Evolutionary conservation across 1,140 invertebrate species (phyloP).

Genomic region (Drosophila ohnishii): DNA sequence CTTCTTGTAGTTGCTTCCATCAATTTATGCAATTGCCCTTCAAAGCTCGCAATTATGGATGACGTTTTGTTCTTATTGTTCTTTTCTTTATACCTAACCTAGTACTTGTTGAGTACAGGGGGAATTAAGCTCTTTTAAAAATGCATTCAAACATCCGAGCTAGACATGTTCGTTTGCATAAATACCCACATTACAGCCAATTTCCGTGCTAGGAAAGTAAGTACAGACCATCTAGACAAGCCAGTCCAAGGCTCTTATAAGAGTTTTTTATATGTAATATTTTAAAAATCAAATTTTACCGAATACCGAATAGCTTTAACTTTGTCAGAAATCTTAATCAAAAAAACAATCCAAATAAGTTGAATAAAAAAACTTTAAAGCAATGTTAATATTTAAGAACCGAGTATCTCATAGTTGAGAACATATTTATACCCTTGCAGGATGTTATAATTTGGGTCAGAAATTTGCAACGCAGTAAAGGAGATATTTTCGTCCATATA

Average conservation of each 20-base stretch:
- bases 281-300: background rate
- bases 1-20: conserved; percentile 59
- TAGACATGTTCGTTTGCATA: conserved; percentile 4
- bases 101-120: background rate
- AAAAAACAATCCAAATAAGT: too few relatives aligned
- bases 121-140: background rate
- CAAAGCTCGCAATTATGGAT: conserved; percentile 73
- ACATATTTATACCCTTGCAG: too few relatives aligned
- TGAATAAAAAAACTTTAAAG: too few relatives aligned
- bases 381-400: too few relatives aligned
- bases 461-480: too few relatives aligned
- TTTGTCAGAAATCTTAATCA: too few relatives aligned
- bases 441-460: too few relatives aligned
- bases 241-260: background rate
- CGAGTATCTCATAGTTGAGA: too few relatives aligned
- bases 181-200: background rate
- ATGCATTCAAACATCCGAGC: background rate
- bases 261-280: background rate
- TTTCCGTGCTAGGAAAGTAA: too few relatives aligned
- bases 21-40: conserved; percentile 79
- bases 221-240: too few relatives aligned
- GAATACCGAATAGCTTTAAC: background rate
- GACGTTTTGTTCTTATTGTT: conserved; percentile 70
- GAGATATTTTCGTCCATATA: too few relatives aligned
- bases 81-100: conserved; percentile 9